These are phyloP conservation scores for Augiades crinisus DNA, from an alignment of 2,888 invertebrate species.

Conservation along the genomic window DNA sequence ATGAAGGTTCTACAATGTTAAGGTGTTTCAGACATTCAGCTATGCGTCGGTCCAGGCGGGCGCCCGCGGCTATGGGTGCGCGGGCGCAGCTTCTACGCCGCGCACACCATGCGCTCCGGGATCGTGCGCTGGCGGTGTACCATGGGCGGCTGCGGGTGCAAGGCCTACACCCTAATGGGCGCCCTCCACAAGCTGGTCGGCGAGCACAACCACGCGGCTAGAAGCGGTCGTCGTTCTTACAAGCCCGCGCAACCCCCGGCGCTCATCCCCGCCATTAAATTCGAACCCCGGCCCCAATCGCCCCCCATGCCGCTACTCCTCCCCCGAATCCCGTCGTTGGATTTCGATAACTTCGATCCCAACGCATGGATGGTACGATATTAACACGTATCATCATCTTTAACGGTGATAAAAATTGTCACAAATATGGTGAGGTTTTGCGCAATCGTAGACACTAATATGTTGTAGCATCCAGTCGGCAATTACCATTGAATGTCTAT, in stretches of 20 bases:
- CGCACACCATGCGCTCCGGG: conserved; percentile 75
- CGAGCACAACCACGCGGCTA: conserved; percentile 70
- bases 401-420: too few relatives aligned
- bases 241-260: conserved; percentile 34
- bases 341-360: conserved; percentile 69
- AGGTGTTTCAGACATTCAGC: conserved; percentile 58
- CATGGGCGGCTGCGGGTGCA: conserved; percentile 76
- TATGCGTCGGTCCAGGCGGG: conserved; percentile 73
- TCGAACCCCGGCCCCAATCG: conserved; percentile 35
- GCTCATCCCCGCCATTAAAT: conserved; percentile 23
- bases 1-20: conserved; percentile 4
- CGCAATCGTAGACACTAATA: too few relatives aligned
- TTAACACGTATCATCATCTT: too few relatives aligned
- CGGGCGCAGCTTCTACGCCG: conserved; percentile 75
- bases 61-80: conserved; percentile 73
- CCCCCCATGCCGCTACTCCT: conserved; percentile 57
- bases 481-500: too few relatives aligned
- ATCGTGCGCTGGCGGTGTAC: conserved; percentile 76
- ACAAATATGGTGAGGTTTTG: too few relatives aligned
- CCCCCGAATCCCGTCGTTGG: conserved; percentile 58
- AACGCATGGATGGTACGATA: conserved; percentile 71
- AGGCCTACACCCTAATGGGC: conserved; percentile 73
- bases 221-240: conserved; percentile 54
- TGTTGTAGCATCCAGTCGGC: too few relatives aligned
- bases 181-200: conserved; percentile 71